A percentile compares a stretch with the other conserved stretches of the same genome.
phyloP scores from a whole-genome alignment of 2,888 invertebrate species.

The Nephrotoma flavescens region DNA sequence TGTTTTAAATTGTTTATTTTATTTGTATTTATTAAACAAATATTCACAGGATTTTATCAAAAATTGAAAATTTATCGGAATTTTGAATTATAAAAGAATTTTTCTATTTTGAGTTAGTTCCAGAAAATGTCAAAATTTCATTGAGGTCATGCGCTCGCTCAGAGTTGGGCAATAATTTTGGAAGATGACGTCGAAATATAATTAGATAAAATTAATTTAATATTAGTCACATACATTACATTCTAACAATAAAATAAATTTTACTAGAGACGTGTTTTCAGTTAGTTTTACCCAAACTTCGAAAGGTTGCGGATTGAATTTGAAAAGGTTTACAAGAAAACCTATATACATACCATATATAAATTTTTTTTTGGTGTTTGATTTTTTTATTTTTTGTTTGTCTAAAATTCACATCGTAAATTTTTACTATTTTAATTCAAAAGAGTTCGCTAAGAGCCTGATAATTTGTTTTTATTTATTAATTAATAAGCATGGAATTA shows the following conservation, averaged over 20 bases:
- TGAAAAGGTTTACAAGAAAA: background rate
- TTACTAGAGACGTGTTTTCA: too few relatives aligned
- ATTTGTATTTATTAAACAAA: too few relatives aligned
- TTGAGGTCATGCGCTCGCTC: background rate
- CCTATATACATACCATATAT: background rate
- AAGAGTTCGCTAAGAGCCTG: background rate
- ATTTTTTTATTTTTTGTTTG: background rate
- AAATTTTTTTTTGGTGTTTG: background rate
- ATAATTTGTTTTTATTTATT: background rate
- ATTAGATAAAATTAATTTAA: too few relatives aligned
- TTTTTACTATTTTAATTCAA: background rate
- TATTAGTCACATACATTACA: too few relatives aligned
- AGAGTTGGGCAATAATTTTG: too few relatives aligned
- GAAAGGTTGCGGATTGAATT: background rate
- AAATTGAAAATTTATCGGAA: too few relatives aligned
- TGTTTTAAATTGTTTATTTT: too few relatives aligned
- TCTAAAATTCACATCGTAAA: background rate
- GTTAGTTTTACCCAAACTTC: background rate
- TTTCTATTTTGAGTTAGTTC: background rate
- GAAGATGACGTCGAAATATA: too few relatives aligned
- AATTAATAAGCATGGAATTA: background rate
- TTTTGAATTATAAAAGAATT: too few relatives aligned
- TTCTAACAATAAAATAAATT: too few relatives aligned
- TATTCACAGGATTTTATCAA: too few relatives aligned
- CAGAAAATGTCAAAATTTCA: background rate